Base-by-base conservation (phyloP, 2,888 invertebrate species). In the Drosophila pullipes region DNA sequence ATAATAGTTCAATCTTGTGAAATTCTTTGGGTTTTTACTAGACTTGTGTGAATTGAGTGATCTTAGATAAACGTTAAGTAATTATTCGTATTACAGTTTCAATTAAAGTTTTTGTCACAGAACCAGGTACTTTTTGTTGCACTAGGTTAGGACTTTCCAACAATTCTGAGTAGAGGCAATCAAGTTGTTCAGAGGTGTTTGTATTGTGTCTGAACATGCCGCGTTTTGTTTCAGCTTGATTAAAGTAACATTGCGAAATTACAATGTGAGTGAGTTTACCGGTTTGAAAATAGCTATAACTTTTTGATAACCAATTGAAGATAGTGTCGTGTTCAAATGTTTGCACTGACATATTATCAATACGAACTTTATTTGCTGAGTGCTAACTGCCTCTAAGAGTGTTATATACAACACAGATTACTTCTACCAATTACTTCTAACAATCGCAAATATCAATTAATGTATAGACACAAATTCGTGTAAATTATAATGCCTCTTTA, bases 111-210 rank as follows among this genome's bases (percentile, higher is more conserved):
- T 62, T 72, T 61, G 69, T 64, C 71, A 69, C 31, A 50, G n/a
- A 53, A 64, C 33, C 64, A 67, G 57, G 63, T 60, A 53, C 25
- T 66, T 76, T 60, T 64, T 81, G 64, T 83, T 83, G 81, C 10
- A 7, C 69, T 77, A 83, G 81, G 83, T 83, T 83, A 83, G 83
- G 76, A 54, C 62, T 81, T 81, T 65, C 67, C 81, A 52, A 5
- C 41, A n/a, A 10, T 47, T 47, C 47, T 7, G 0, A 25, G 47
- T 35, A 49, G 37, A 35, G 44, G n/a, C n/a, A 25, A 25, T 1
- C 30, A 3, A 1, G 16, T 11, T 3, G 30, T 0, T 52, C n/a
- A 16, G 11, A 22, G 16, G 13, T 16, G 3, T 35, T 59, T 16
- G 44, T n/a, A 13, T 57, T 33, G 31, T 64, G 37, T 52, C 50